Evolutionary conservation across 2,113 vertebrate species (phyloP).

Genomic region (Petromus typicus): DNA sequence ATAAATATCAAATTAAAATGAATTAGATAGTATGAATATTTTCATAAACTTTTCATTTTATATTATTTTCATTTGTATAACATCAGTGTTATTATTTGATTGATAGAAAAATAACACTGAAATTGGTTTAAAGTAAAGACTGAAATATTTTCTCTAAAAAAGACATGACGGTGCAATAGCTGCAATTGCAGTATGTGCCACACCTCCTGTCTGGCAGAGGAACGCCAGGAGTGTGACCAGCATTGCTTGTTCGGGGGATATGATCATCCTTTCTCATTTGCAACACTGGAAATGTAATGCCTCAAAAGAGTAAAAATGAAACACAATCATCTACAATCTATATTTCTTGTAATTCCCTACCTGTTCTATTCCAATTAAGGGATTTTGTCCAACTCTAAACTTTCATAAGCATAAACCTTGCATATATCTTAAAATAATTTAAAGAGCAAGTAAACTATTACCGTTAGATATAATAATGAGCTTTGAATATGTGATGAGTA

Average conservation of each 20-base stretch:
- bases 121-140: neutral
- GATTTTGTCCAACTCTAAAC: neutral
- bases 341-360: neutral
- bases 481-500: neutral
- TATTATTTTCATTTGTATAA: neutral
- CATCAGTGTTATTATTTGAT: neutral
- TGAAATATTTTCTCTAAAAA: neutral
- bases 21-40: neutral
- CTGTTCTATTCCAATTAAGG: neutral
- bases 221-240: fast-evolving
- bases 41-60: neutral
- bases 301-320: neutral
- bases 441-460: neutral
- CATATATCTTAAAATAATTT: neutral
- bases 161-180: fast-evolving
- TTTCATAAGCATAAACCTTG: neutral
- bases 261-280: neutral
- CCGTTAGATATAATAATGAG: neutral
- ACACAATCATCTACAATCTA: fast-evolving
- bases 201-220: neutral
- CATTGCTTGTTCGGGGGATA: fast-evolving
- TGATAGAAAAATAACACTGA: neutral
- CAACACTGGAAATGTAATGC: neutral
- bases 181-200: neutral
- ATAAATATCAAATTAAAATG: neutral